These are phyloP conservation scores for Pantelozetes paolii DNA, from an alignment of 2,888 invertebrate species.

Conservation along the genomic window DNA sequence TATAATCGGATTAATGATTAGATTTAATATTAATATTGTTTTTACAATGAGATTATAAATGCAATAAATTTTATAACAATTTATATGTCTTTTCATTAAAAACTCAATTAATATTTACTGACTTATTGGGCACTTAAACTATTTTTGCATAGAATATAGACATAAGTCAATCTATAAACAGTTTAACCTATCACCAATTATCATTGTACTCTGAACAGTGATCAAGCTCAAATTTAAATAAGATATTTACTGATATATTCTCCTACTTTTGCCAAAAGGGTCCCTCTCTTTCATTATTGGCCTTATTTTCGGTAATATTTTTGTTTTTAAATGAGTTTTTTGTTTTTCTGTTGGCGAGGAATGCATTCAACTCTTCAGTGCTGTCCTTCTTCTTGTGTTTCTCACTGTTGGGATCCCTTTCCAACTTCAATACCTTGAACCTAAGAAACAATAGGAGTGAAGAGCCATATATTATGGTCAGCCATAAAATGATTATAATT, in stretches of 20 bases:
- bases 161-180: not conserved
- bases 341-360: not conserved
- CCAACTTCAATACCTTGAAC: conserved; percentile 6
- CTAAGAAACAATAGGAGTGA: not conserved
- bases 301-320: not conserved
- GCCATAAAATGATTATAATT: conserved; percentile 21
- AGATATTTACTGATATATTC: not conserved
- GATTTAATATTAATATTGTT: too few species aligned
- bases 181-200: too few species aligned
- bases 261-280: conserved; percentile 22
- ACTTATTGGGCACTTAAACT: too few species aligned
- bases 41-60: too few species aligned
- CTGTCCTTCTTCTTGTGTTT: conserved; percentile 14
- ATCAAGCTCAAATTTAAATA: too few species aligned
- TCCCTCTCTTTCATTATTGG: not conserved
- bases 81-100: too few species aligned
- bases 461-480: conserved; percentile 13
- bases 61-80: too few species aligned
- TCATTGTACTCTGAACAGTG: too few species aligned
- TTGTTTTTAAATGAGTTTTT: not conserved
- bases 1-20: too few species aligned
- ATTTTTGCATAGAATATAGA: too few species aligned
- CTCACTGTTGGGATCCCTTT: conserved; percentile 11
- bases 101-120: too few species aligned
- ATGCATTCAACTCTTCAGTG: conserved; percentile 22